These are phyloP conservation scores for Euzetes globulus DNA, from an alignment of 2,888 invertebrate genomes.

Conservation along the genomic window DNA sequence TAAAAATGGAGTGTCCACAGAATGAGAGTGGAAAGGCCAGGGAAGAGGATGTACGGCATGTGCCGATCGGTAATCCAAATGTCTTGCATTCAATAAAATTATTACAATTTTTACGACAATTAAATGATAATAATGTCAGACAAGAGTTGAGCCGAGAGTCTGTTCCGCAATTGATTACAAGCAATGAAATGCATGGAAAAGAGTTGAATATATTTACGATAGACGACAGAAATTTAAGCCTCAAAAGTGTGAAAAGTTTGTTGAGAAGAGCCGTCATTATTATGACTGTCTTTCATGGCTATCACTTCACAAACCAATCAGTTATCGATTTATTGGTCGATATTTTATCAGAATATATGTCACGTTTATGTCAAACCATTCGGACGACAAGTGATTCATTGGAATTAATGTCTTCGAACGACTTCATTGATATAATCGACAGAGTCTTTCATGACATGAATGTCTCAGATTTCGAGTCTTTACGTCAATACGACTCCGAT, in stretches of 20 bases:
- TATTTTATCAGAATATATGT: constrained; percentile 2
- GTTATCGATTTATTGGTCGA: constrained; percentile 19
- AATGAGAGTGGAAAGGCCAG: neutral
- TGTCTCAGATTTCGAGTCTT: constrained; percentile 30
- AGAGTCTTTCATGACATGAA: constrained; percentile 29
- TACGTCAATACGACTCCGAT: constrained; percentile 13
- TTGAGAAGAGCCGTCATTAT: constrained; percentile 9
- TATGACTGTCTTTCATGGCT: constrained; percentile 1
- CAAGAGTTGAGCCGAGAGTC: neutral
- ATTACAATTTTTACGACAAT: neutral
- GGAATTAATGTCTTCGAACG: neutral
- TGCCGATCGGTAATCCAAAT: neutral
- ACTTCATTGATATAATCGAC: constrained; percentile 26
- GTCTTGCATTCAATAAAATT: constrained; percentile 3
- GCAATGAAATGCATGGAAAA: neutral
- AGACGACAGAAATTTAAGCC: neutral
- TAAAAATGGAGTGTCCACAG: no score
- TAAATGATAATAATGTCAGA: neutral
- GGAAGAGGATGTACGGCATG: neutral
- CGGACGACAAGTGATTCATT: neutral
- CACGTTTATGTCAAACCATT: constrained; percentile 12
- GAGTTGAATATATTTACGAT: neutral
- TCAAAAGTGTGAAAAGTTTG: neutral
- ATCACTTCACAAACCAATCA: neutral
- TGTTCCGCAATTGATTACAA: neutral